phyloP scores from a whole-genome alignment of 2,797 vertebrate species.

The Ciconia nigra region DNA sequence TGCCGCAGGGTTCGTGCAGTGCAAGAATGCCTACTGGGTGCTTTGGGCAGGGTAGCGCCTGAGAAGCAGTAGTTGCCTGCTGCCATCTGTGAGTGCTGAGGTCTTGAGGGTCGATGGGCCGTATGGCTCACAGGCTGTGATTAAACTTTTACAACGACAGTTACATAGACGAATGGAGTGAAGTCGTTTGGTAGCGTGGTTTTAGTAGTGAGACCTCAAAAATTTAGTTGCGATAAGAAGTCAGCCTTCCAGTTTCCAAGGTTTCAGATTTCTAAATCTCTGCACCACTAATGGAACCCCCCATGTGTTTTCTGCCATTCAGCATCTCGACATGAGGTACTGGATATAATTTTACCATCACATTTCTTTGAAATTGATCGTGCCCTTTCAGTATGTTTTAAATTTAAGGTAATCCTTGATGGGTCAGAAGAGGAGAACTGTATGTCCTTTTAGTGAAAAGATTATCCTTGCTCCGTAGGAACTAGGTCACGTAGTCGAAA shows the following conservation, averaged over 20 bases:
- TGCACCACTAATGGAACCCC: accelerated
- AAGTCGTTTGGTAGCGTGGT: accelerated
- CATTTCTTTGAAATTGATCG: background rate
- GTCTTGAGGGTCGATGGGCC: background rate
- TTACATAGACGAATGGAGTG: accelerated
- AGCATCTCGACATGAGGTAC: accelerated
- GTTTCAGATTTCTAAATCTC: background rate
- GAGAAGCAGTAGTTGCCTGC: accelerated
- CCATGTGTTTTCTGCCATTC: background rate
- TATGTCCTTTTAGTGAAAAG: background rate
- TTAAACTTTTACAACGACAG: accelerated
- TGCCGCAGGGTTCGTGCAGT: accelerated
- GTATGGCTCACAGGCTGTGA: accelerated
- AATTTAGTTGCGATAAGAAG: background rate
- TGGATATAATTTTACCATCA: accelerated
- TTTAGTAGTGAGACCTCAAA: too few species aligned
- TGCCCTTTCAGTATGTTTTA: background rate
- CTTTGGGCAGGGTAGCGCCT: accelerated
- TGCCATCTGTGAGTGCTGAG: accelerated
- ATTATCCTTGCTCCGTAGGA: background rate
- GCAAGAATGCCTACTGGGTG: accelerated
- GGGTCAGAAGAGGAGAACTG: background rate
- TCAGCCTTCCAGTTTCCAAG: accelerated
- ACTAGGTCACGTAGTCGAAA: background rate
- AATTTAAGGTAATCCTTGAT: too few species aligned